Base-by-base conservation (phyloP, 2,113 vertebrate genomes). In the Protomyctophum bolini region DNA sequence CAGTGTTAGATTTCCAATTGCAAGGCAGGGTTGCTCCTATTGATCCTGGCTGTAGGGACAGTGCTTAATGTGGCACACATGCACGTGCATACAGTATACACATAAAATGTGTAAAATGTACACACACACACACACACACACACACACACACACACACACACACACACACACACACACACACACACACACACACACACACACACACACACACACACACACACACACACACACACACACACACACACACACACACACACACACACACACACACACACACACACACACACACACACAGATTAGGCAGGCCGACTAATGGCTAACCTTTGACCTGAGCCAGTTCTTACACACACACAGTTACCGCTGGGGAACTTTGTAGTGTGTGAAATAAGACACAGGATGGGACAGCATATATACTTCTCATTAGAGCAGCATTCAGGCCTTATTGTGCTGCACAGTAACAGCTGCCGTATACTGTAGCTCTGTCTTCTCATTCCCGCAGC, bases 301-400 rank as follows among this genome's bases (percentile, higher is more conserved):
- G 79, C 49, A 83, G 84, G 78, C 72, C 73, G 73, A 84, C 90
- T 86, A 86, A 89, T 84, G 83, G 79, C 74, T 21, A 79, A 89
- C 83, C 83, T 90, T 75, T 80, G 79, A 89, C 88, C 86, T 59
- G 46, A 0, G 60, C 46, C 1, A 12, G 76, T 69, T 81, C 51
- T 56, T 54, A 41, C 33, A 77, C 79, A 72, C 75, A 72, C 49
- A 7, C 66, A 76, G 77, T 81, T 83, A 78, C 75, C 14, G 62
- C 72, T 66, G 76, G 76, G 67, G 63, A 79, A 82, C 70, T 64
- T 51, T 45, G 62, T 41, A 67, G 65, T 46, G 54, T 60, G 67
- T 70, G 55, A 50, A 14, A 51, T 54, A 77, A 77, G 56, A 79
- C 81, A 86, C 81, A 73, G 83, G 70, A 82, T 15, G 49, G 61